These are phyloP conservation scores for Noctua janthina DNA, from an alignment of 2,888 invertebrate species.

Conservation along the genomic window DNA sequence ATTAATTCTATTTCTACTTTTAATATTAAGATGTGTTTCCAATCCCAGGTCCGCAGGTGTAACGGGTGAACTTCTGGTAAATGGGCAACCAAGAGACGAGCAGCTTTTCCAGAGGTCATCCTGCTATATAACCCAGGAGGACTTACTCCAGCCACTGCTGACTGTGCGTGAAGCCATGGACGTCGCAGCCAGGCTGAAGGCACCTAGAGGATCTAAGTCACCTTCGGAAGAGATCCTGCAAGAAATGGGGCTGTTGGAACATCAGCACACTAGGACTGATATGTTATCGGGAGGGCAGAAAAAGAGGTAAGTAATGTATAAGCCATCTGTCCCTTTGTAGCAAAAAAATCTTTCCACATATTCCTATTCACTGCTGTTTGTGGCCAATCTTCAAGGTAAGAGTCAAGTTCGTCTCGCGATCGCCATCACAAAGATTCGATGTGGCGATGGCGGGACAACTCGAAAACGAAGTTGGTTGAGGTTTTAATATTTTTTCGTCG, in stretches of 20 bases:
- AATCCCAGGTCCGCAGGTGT: conserved; percentile 91
- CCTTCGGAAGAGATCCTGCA: conserved; percentile 90
- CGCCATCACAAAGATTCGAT: not conserved
- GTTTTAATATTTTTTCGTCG: not conserved
- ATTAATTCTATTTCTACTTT: not conserved
- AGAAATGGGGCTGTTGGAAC: conserved; percentile 91
- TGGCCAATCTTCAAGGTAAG: not conserved
- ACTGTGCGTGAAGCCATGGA: conserved; percentile 94
- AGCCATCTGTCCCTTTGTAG: not conserved
- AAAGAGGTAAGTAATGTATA: conserved; percentile 81
- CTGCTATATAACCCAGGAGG: conserved; percentile 96
- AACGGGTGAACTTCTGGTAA: conserved; percentile 92
- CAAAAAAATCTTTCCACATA: not conserved
- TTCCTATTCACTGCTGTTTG: not conserved
- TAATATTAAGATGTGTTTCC: not conserved
- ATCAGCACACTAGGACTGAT: conserved; percentile 91
- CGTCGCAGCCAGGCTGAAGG: conserved; percentile 94
- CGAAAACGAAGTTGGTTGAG: conserved; percentile 90
- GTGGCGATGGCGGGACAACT: not conserved
- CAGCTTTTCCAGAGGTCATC: conserved; percentile 92
- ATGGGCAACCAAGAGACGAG: conserved; percentile 91
- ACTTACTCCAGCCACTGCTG: conserved; percentile 93
- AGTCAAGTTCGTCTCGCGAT: not conserved
- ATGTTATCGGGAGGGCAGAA: conserved; percentile 94
- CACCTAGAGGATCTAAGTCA: conserved; percentile 88